Evolutionary conservation across 1,140 invertebrate species (phyloP).

Genomic region (Ephestia elutella): DNA sequence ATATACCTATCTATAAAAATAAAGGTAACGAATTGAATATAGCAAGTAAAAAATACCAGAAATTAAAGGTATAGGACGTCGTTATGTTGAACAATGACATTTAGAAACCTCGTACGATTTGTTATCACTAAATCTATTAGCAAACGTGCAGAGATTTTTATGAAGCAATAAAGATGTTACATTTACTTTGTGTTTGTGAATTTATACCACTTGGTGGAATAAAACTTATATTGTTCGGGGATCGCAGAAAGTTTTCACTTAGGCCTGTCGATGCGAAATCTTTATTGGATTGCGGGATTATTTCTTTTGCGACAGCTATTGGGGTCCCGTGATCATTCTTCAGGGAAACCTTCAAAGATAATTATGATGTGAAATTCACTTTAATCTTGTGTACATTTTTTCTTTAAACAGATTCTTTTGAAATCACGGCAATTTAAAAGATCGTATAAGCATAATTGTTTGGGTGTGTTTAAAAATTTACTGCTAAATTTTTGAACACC

Average conservation of each 20-base stretch:
- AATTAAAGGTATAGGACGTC: no score
- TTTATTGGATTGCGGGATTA: constrained; percentile 67
- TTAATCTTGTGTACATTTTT: neutral
- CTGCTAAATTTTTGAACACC: no score
- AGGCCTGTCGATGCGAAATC: constrained; percentile 62
- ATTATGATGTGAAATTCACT: constrained; percentile 31
- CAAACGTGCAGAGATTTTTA: constrained; percentile 58
- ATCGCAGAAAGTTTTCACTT: constrained; percentile 71
- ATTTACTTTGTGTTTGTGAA: constrained; percentile 71
- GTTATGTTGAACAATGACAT: neutral
- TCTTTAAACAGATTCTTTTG: no score
- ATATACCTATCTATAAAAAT: no score
- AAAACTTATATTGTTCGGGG: constrained; percentile 70
- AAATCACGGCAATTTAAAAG: no score
- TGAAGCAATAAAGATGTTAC: constrained; percentile 71
- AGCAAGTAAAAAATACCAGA: no score
- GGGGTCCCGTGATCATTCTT: constrained; percentile 32
- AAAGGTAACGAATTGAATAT: no score
- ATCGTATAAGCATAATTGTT: no score
- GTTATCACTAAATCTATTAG: constrained; percentile 51
- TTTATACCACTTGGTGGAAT: constrained; percentile 70
- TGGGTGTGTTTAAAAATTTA: no score
- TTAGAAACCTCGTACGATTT: constrained; percentile 38
- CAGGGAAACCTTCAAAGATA: constrained; percentile 44
- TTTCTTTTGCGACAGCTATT: constrained; percentile 48